Conservation (phyloP, 1,140 invertebrate genomes). For the Solenopsis invicta region DNA sequence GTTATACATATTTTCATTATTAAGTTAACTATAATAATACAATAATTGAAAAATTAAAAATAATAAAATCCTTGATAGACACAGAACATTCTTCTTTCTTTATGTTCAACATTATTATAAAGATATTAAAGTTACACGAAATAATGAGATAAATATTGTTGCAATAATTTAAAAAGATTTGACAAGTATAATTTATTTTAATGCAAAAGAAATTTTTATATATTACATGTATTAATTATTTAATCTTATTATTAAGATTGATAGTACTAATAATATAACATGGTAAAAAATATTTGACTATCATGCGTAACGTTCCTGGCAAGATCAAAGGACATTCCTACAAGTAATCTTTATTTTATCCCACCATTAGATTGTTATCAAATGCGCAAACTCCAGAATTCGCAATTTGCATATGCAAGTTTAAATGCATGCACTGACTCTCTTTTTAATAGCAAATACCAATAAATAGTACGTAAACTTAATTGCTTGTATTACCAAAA, state of each 20-base stretch:
- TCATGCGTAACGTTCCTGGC: constrained; percentile 65
- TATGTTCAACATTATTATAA: background rate
- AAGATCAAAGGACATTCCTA: constrained; percentile 80
- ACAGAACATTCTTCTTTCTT: background rate
- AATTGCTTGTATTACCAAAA: background rate
- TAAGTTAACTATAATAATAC: background rate
- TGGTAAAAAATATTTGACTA: constrained; percentile 53
- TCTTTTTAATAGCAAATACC: background rate
- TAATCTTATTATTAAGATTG: too few species aligned
- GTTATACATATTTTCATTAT: background rate
- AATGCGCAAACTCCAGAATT: constrained; percentile 52
- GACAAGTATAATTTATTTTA: background rate
- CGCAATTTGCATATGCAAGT: constrained; percentile 50
- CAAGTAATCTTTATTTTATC: constrained; percentile 63
- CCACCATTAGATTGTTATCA: constrained; percentile 74
- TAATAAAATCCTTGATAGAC: background rate
- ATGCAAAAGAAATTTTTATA: background rate
- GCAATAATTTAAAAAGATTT: background rate
- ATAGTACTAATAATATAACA: background rate
- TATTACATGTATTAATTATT: background rate
- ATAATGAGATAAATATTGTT: background rate
- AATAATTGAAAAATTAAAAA: background rate
- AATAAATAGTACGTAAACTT: background rate
- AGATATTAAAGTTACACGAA: background rate
- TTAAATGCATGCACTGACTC: background rate